These are phyloP conservation scores for Dorcus hopei DNA, from an alignment of 2,888 invertebrate species.

Conservation along the genomic window DNA sequence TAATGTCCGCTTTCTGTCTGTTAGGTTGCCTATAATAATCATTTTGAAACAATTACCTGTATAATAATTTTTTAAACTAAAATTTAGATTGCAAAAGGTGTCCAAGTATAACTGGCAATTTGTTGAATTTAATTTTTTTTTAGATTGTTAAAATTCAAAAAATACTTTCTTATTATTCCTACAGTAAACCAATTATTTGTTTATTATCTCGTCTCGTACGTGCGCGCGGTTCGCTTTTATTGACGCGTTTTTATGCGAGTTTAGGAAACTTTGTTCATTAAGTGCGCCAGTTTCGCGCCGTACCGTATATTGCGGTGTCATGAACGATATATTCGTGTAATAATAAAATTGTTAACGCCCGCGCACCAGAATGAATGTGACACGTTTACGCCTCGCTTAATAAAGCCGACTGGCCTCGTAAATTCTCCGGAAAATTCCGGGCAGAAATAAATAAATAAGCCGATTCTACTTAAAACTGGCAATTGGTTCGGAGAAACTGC, in stretches of 20 bases:
- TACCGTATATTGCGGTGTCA: not conserved
- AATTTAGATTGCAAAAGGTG: too few relatives aligned
- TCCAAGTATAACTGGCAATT: too few relatives aligned
- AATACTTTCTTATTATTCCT: not conserved
- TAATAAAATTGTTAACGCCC: constrained; percentile 1
- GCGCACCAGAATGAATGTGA: not conserved
- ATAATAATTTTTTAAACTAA: too few relatives aligned
- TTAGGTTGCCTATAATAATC: too few relatives aligned
- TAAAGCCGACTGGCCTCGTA: too few relatives aligned
- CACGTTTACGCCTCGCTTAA: not conserved
- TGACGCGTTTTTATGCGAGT: constrained; percentile 8
- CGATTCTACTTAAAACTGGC: constrained; percentile 8
- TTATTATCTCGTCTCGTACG: constrained; percentile 5
- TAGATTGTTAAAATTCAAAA: not conserved
- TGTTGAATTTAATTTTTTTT: too few relatives aligned
- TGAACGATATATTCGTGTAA: constrained; percentile 3
- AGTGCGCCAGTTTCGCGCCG: not conserved
- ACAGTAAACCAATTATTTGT: not conserved
- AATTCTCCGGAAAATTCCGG: not conserved
- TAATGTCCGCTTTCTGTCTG: too few relatives aligned
- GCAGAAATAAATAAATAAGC: constrained; percentile 1
- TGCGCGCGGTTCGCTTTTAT: not conserved
- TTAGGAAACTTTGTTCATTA: constrained; percentile 13
- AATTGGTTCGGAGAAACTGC: constrained; percentile 9
- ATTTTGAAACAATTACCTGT: too few relatives aligned